Base-by-base conservation (phyloP, 2,113 vertebrate species). In the Platysteira castanea region DNA sequence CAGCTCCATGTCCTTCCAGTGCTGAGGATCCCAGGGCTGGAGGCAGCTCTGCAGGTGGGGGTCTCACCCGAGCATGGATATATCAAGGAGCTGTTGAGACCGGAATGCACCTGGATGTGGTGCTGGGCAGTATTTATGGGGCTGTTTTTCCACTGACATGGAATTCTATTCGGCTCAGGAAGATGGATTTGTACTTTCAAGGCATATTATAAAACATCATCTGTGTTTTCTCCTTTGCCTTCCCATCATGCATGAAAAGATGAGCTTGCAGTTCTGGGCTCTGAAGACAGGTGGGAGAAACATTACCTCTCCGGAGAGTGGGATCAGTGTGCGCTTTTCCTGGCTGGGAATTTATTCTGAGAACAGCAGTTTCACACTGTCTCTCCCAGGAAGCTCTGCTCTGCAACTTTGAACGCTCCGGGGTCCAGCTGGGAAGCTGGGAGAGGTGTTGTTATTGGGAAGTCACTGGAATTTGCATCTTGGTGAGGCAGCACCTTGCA, bases 401-500 rank as follows among this genome's bases (percentile, higher is more conserved):
- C 30, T 30, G 53, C 14, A 49, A 21, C 13, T 53, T 11, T 30
- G 14, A 47, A 71, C 39, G 30, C 65, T 73, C 79, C 0, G 0
- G 23, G 11, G 49, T 15, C 20, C 35, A 0, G 20, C 33, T 37
- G 52, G 64, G 6, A 84, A 65, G 39, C 47, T 53, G 76, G 30
- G 68, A 84, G 56, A 50, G 28, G 11, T 64, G 19, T 22, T 44
- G 31, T n/a, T 54, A 13, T 1, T 1, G 11, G 18, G n/a, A 91
- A 59, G 30, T 59, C 71, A 30, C 37, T 11, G 21, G 64, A 82
- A 47, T 3, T 7, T 27, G 18, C 49, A 64, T 28, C 56, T 67
- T 6, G 17, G 44, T 7, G 12, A 74, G 26, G 46, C 2, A 11
- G 47, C 56, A 84, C n/a, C n/a, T 76, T 0, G 0, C 1, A 1